Evolutionary conservation across 1,140 invertebrate genomes (phyloP).

Genomic region (Papilio glaucus): DNA sequence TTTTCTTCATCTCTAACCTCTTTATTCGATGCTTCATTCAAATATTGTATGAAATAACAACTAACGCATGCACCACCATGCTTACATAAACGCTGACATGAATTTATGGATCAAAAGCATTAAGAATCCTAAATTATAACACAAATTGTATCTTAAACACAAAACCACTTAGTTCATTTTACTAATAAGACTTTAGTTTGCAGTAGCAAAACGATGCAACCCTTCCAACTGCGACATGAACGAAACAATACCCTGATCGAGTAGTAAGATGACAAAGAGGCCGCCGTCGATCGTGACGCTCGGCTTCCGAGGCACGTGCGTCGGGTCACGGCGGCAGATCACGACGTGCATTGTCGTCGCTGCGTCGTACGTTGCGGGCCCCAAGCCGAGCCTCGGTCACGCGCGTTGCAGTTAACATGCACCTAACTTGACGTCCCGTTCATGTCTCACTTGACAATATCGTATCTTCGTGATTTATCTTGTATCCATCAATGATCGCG

Average conservation of each 20-base stretch:
- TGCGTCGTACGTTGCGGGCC: slow-evolving; percentile 55
- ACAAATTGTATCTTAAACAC: too few relatives aligned
- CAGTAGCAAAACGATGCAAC: neutral
- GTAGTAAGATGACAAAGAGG: slow-evolving; percentile 10
- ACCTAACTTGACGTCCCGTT: slow-evolving; percentile 13
- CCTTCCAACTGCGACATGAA: slow-evolving; percentile 9
- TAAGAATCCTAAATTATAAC: too few relatives aligned
- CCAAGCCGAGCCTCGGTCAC: slow-evolving; percentile 34
- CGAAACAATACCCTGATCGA: slow-evolving; percentile 33
- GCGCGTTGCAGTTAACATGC: slow-evolving; percentile 39
- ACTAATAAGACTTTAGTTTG: neutral
- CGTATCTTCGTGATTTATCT: too few relatives aligned
- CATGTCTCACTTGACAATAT: slow-evolving; percentile 2
- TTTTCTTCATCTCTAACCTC: too few relatives aligned
- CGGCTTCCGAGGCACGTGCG: slow-evolving; percentile 59
- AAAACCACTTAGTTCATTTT: neutral
- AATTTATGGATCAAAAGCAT: too few relatives aligned
- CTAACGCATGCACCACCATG: too few relatives aligned
- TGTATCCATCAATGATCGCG: too few relatives aligned
- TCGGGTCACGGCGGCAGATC: slow-evolving; percentile 56
- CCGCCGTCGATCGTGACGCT: slow-evolving; percentile 45
- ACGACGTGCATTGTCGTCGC: slow-evolving; percentile 58
- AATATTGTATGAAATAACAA: too few relatives aligned
- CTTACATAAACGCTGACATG: too few relatives aligned
- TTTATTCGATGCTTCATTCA: too few relatives aligned